A percentile compares a stretch with the other conserved stretches of the same genome.
Evolutionary conservation across 2,797 vertebrate species (phyloP).

Genomic region (Odontamblyopus rebecca): DNA sequence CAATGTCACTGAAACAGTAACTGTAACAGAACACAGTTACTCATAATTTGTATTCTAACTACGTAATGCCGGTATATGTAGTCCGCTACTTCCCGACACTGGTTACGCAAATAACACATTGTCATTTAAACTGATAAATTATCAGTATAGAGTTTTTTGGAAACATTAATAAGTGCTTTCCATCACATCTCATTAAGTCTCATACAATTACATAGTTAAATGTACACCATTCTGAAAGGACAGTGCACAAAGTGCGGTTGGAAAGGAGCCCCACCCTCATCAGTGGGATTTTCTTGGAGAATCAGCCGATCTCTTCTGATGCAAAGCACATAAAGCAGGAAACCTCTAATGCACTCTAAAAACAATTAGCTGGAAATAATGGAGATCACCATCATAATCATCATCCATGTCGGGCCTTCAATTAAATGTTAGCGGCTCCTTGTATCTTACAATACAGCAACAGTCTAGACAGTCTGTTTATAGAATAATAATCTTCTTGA

Average conservation of each 20-base stretch:
- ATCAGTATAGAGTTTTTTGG: constrained; percentile 13
- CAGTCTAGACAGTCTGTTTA: background rate
- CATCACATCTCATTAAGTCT: constrained; percentile 18
- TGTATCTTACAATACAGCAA: background rate
- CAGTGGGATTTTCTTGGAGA: constrained; percentile 14
- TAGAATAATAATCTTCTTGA: too few relatives aligned
- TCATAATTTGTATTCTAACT: too few relatives aligned
- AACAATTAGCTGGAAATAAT: constrained; percentile 40
- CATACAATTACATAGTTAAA: constrained; percentile 12
- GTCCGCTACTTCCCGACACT: too few relatives aligned
- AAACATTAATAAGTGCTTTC: constrained; percentile 29
- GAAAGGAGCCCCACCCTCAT: constrained; percentile 21
- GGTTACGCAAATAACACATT: constrained; percentile 4
- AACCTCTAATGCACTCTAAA: constrained; percentile 55
- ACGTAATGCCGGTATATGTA: too few relatives aligned
- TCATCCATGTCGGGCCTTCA: background rate
- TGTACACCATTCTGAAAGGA: constrained; percentile 6
- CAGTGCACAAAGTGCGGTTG: background rate
- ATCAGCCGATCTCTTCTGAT: constrained; percentile 22
- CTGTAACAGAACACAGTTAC: too few relatives aligned
- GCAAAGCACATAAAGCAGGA: constrained; percentile 33
- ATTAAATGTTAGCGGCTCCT: background rate
- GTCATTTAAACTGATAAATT: constrained; percentile 29
- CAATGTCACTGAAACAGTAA: too few relatives aligned
- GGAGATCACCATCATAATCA: constrained; percentile 30